Conservation (phyloP, 2,113 vertebrate species). For the Indicator indicator region DNA sequence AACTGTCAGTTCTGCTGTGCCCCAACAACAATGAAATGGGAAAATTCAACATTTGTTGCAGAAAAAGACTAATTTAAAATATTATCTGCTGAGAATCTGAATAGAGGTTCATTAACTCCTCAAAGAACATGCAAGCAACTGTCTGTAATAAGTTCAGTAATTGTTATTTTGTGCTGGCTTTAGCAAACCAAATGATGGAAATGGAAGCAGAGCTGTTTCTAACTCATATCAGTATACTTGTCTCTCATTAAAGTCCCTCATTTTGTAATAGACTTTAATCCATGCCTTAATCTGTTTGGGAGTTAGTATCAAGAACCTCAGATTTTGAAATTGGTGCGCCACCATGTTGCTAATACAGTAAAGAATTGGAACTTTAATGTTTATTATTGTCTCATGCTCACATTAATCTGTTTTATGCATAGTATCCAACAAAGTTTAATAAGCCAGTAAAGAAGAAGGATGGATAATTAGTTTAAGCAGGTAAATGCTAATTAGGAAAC, state of each 20-base stretch:
- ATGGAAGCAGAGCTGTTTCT: conserved; percentile 40
- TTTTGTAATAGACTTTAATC: conserved; percentile 70
- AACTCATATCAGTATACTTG: conserved; percentile 49
- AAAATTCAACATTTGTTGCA: conserved; percentile 42
- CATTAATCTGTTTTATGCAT: conserved; percentile 71
- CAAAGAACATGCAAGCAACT: conserved; percentile 5
- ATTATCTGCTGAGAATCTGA: conserved; percentile 48
- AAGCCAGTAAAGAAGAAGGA: conserved; percentile 78
- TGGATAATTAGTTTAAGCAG: conserved; percentile 85
- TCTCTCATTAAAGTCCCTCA: conserved; percentile 49
- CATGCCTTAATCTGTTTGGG: conserved; percentile 68
- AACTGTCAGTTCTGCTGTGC: conserved; percentile 47
- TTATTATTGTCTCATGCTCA: conserved; percentile 63
- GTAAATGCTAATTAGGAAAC: conserved; percentile 86
- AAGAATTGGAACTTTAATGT: conserved; percentile 53
- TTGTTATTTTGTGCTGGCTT: conserved; percentile 48
- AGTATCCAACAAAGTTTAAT: conserved; percentile 76
- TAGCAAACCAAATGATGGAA: conserved; percentile 32
- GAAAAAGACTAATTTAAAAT: conserved; percentile 51
- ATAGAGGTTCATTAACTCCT: conserved; percentile 47
- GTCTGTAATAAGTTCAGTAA: conserved; percentile 24
- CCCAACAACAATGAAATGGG: conserved; percentile 45
- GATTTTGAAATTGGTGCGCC: conserved; percentile 20
- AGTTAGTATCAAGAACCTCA: conserved; percentile 38
- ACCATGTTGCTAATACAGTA: conserved; percentile 33